Percentiles rank a stretch among this genome's conserved stretches.
Evolutionary conservation across 2,797 vertebrate genomes (phyloP).

Genomic region (Chelon auratus): DNA sequence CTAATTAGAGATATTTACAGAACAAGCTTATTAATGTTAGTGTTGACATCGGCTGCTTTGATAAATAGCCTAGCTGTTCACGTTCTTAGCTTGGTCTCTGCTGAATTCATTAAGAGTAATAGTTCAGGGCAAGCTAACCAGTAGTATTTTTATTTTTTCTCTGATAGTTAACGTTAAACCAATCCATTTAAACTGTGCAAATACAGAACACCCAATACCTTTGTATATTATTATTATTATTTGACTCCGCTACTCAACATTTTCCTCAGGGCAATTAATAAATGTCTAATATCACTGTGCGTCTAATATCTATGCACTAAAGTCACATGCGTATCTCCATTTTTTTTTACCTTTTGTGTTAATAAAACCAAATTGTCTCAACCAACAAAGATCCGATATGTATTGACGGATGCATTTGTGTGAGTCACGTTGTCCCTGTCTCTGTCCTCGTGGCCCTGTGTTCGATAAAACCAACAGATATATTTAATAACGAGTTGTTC

Average conservation of each 20-base stretch:
- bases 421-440: constrained; percentile 45
- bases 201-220: too few species aligned
- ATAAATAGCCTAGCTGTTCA: constrained; percentile 21
- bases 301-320: too few species aligned
- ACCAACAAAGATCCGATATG: constrained; percentile 58
- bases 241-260: too few species aligned
- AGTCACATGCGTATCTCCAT: too few species aligned
- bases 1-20: constrained; percentile 21
- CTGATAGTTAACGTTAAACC: too few species aligned
- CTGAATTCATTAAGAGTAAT: constrained; percentile 14
- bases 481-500: constrained; percentile 80
- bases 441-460: constrained; percentile 45
- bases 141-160: background rate
- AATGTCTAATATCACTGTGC: too few species aligned
- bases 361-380: too few species aligned
- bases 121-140: constrained; percentile 2
- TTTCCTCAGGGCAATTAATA: too few species aligned
- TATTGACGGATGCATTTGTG: constrained; percentile 76
- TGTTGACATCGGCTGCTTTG: constrained; percentile 12
- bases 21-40: constrained; percentile 10
- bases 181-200: too few species aligned
- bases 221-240: too few species aligned
- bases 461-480: constrained; percentile 54
- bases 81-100: background rate
- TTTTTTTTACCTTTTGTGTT: too few species aligned